These are phyloP conservation scores for Clusia tigrina DNA, from an alignment of 2,888 invertebrate species.

Conservation along the genomic window DNA sequence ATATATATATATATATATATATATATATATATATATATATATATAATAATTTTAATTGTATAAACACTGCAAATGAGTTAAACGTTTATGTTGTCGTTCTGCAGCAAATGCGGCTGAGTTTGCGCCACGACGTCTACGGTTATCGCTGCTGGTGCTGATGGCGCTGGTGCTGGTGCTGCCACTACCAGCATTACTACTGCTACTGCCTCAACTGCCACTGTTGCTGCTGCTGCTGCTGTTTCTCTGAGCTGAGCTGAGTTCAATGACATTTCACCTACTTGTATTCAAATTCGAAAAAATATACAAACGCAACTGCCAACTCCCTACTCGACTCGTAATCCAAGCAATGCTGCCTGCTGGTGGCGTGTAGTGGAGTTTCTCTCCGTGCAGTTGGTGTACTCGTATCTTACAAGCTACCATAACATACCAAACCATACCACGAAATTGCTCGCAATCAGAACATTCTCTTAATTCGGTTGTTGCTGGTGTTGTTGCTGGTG, in stretches of 20 bases:
- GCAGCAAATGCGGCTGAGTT: not conserved
- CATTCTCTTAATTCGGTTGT: not conserved
- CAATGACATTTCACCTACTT: conserved; percentile 51
- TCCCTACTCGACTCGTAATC: not conserved
- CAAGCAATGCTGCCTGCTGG: not conserved
- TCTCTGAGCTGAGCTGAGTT: conserved; percentile 35
- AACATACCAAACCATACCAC: too few relatives aligned
- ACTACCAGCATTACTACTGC: conserved; percentile 7
- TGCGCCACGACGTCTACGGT: conserved; percentile 17
- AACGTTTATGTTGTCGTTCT: not conserved
- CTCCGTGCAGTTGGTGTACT: not conserved
- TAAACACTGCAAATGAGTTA: not conserved
- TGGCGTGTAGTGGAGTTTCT: not conserved
- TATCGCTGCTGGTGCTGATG: conserved; percentile 13
- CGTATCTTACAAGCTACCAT: too few relatives aligned
- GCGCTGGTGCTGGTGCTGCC: conserved; percentile 17
- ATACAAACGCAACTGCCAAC: conserved; percentile 13
- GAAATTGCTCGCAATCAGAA: not conserved
- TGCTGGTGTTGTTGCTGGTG: not conserved
- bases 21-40: not conserved
- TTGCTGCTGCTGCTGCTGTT: conserved; percentile 19
- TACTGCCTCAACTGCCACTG: conserved; percentile 10
- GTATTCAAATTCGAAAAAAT: conserved; percentile 41
- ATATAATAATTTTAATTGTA: not conserved
- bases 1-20: not conserved